phyloP scores from a whole-genome alignment of 1,140 invertebrate genomes.

The Patella vulgata region DNA sequence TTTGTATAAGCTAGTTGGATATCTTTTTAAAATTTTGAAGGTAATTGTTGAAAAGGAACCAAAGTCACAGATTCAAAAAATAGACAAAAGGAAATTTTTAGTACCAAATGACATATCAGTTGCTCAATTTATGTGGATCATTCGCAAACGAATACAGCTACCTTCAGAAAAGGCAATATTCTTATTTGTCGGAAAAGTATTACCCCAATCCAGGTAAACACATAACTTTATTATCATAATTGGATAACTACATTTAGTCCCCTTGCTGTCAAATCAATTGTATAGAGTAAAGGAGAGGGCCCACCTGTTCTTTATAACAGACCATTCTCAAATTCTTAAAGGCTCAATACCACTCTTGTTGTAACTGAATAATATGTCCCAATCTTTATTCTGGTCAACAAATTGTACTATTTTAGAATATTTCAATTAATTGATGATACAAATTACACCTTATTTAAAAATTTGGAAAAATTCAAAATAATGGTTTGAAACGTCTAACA shows the following conservation, averaged over 20 bases:
- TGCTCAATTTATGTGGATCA: slow-evolving; percentile 72
- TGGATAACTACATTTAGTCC: not conserved
- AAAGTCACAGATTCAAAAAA: slow-evolving; percentile 66
- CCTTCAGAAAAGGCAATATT: slow-evolving; percentile 69
- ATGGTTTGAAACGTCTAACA: too few species aligned
- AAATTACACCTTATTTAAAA: too few species aligned
- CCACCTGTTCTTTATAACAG: not conserved
- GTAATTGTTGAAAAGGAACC: slow-evolving; percentile 69
- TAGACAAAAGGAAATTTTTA: slow-evolving; percentile 70
- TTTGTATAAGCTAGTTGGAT: too few species aligned
- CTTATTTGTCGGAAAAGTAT: slow-evolving; percentile 68
- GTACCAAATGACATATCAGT: slow-evolving; percentile 70
- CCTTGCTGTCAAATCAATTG: too few species aligned
- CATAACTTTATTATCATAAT: not conserved
- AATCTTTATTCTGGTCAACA: too few species aligned
- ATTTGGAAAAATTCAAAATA: too few species aligned
- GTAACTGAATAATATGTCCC: too few species aligned
- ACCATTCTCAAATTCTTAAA: too few species aligned
- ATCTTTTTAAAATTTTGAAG: slow-evolving; percentile 44
- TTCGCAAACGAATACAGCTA: slow-evolving; percentile 68
- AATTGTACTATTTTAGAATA: too few species aligned
- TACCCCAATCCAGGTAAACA: slow-evolving; percentile 69
- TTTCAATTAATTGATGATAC: too few species aligned
- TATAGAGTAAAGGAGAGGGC: not conserved
- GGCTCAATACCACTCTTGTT: too few species aligned